Conservation (phyloP, 2,888 invertebrate genomes). For the Azorinus chamasolen region DNA sequence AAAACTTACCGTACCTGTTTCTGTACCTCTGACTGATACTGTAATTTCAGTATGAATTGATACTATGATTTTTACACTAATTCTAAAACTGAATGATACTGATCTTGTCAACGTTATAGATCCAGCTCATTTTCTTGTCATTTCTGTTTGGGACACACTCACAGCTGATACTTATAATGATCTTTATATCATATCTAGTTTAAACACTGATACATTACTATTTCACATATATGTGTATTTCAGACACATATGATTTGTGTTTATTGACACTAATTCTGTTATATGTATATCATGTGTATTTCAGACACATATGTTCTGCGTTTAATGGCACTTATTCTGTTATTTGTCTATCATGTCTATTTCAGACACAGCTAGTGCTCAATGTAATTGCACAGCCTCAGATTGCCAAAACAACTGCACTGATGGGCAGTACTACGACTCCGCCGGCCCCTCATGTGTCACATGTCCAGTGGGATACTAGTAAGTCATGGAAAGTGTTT, state of each 20-base stretch:
- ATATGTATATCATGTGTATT: background rate
- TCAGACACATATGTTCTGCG: background rate
- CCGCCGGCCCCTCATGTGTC: conserved; percentile 19
- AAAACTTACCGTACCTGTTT: too few relatives aligned
- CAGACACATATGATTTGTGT: background rate
- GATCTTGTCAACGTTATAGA: too few relatives aligned
- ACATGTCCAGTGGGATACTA: conserved; percentile 57
- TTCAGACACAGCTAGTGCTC: conserved; percentile 30
- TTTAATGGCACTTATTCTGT: background rate
- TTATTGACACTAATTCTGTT: background rate
- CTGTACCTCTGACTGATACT: too few relatives aligned
- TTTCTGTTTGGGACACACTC: too few relatives aligned
- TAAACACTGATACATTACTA: too few relatives aligned
- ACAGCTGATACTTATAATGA: too few relatives aligned
- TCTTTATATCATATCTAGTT: too few relatives aligned
- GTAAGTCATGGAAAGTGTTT: conserved; percentile 41
- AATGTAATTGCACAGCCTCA: conserved; percentile 44
- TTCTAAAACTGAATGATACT: too few relatives aligned
- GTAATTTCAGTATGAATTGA: background rate
- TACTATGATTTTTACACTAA: too few relatives aligned
- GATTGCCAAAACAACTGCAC: conserved; percentile 51
- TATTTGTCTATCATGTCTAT: conserved; percentile 2
- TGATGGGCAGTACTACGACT: conserved; percentile 46
- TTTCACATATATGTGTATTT: too few relatives aligned
- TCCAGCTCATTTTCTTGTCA: too few relatives aligned